phyloP scores from a whole-genome alignment of 1,140 invertebrate species.

The Calephelis nemesis region DNA sequence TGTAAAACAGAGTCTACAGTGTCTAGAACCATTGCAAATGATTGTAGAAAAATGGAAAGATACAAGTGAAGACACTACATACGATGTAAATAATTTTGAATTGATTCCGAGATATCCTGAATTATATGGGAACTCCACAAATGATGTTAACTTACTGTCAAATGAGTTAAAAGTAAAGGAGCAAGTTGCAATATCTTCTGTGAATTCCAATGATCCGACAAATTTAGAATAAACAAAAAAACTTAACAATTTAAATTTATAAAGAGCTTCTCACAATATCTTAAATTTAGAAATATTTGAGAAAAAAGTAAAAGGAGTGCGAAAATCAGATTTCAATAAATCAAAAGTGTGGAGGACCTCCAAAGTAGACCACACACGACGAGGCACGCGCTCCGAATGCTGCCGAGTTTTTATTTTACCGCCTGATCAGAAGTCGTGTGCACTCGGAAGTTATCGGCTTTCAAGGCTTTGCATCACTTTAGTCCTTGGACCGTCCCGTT shows the following conservation, averaged over 20 bases:
- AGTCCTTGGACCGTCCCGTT: constrained; percentile 59
- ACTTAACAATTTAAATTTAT: constrained; percentile 22
- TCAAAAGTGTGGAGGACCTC: constrained; percentile 69
- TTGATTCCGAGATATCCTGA: constrained; percentile 63
- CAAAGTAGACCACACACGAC: constrained; percentile 75
- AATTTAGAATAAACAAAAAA: constrained; percentile 1
- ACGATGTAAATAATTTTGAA: constrained; percentile 57
- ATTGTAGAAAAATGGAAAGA: constrained; percentile 64
- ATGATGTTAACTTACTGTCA: neutral
- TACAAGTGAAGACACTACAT: constrained; percentile 37
- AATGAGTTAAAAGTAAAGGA: neutral
- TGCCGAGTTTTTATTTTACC: constrained; percentile 71
- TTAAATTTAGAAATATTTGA: constrained; percentile 14
- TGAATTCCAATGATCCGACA: neutral
- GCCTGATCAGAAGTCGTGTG: constrained; percentile 49
- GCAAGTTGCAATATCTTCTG: neutral
- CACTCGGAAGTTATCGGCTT: constrained; percentile 61
- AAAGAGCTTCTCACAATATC: constrained; percentile 7
- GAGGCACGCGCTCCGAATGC: constrained; percentile 78
- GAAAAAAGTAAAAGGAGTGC: constrained; percentile 42
- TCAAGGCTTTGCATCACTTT: constrained; percentile 61
- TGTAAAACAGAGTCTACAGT: constrained; percentile 77
- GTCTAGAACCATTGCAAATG: constrained; percentile 74
- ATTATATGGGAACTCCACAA: constrained; percentile 16
- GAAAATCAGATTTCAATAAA: constrained; percentile 72